phyloP scores from a whole-genome alignment of 2,113 vertebrate genomes.

The Sceloporus tristichus region DNA sequence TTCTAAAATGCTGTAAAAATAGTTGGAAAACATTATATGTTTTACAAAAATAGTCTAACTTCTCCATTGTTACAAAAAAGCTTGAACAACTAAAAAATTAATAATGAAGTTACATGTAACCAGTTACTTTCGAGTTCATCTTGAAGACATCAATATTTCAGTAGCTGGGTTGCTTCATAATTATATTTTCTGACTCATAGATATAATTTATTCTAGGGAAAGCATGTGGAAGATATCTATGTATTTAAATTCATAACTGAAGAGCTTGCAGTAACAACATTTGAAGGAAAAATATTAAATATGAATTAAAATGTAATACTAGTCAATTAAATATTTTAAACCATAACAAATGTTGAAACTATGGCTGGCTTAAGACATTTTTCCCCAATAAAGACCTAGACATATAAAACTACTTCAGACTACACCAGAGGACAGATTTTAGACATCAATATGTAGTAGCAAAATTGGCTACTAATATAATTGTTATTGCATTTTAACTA shows the following conservation, averaged over 20 bases:
- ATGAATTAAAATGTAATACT: background rate
- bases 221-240: constrained; percentile 1
- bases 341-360: constrained; percentile 2
- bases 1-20: too few species aligned
- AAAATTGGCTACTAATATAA: background rate
- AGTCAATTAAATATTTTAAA: background rate
- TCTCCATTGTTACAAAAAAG: too few species aligned
- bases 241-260: background rate
- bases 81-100: too few species aligned
- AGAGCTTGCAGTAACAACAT: background rate
- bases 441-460: background rate
- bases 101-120: too few species aligned
- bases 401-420: background rate
- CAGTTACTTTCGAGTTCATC: background rate
- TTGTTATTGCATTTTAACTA: background rate
- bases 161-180: background rate
- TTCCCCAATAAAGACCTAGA: background rate
- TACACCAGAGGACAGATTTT: background rate
- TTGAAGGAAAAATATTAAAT: constrained; percentile 4
- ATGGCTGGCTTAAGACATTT: background rate
- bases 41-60: too few species aligned
- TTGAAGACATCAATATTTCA: background rate
- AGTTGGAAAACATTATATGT: too few species aligned
- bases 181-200: background rate
- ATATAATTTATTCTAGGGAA: background rate